Evolutionary conservation across 1,140 invertebrate genomes (phyloP).

Genomic region (Zaprionus capensis): DNA sequence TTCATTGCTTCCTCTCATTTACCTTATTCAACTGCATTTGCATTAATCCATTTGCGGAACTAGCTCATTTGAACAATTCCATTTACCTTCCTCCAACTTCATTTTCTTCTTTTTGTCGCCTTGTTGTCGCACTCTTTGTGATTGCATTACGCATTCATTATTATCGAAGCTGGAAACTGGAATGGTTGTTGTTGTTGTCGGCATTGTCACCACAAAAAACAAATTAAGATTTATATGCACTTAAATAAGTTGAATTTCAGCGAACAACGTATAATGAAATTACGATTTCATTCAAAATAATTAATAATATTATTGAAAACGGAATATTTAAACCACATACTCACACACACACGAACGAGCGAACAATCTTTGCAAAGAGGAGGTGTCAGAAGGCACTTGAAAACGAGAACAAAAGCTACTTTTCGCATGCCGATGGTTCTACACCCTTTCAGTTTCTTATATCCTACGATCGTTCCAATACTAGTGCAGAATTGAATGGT

Average conservation of each 20-base stretch:
- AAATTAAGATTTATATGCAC: slow-evolving; percentile 62
- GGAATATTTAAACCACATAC: slow-evolving; percentile 54
- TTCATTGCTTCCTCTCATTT: not conserved
- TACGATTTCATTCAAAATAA: slow-evolving; percentile 51
- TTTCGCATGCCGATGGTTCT: too few species aligned
- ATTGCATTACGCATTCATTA: slow-evolving; percentile 21
- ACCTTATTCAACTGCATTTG: too few species aligned
- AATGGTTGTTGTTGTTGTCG: not conserved
- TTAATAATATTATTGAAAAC: slow-evolving; percentile 37
- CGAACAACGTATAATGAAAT: slow-evolving; percentile 56
- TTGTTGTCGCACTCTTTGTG: not conserved
- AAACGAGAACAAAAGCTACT: not conserved
- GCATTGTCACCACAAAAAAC: slow-evolving; percentile 30
- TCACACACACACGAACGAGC: too few species aligned
- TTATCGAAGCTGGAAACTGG: slow-evolving; percentile 4
- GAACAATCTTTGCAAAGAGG: slow-evolving; percentile 39
- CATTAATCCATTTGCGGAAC: not conserved
- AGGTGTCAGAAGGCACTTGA: slow-evolving; percentile 14
- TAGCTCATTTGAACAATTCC: not conserved
- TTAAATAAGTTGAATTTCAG: slow-evolving; percentile 63
- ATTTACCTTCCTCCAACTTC: not conserved
- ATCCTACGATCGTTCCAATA: too few species aligned
- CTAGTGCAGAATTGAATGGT: too few species aligned
- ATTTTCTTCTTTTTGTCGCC: not conserved
- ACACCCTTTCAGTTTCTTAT: too few species aligned